Base-by-base conservation (phyloP, 2,888 invertebrate species). In the Tolmerus cingulatus region DNA sequence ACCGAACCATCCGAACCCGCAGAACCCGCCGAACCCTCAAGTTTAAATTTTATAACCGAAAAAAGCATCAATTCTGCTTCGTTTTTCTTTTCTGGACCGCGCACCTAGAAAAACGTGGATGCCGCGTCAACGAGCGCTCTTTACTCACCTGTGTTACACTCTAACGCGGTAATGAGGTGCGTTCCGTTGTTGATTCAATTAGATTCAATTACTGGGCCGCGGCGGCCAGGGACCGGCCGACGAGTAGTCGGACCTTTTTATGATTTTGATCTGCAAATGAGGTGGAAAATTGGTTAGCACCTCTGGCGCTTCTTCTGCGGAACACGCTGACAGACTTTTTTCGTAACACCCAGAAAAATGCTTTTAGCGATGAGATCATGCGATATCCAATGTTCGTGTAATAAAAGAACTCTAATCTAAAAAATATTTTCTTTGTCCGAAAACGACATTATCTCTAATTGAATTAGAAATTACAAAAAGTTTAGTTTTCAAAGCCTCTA, bases 81-180 rank as follows among this genome's bases (percentile, higher is more conserved):
- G 2, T 81, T 66, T 74, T 74, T 34, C 74, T 34, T 3, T 46
- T 9, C 19, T 9, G 16, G 43, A 9, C 66, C 66, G 66, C 66
- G 66, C 27, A 74, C 9, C 27, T 85, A 74, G 74, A 74, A 85
- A 74, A 46, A 46, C 74, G 23, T 14, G 82, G 82, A 9, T 46
- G 46, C 27, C 19, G 82, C 55, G 82, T 27, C 74, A 34, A 55
- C 74, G 85, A 74, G 82, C 51, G 82, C 43, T 74, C 51, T 85
- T 85, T 85, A 74, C 43, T 74, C 85, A 74, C 85, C 85, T 85
- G 85, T 85, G 85, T 85, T 85, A 85, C 85, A 85, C 85, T 85
- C 85, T 85, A 85, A 85, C 46, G 85, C 74, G 85, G 85, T 85
- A 85, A 85, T 85, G 85, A 85, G 85, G 85, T 85, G 85, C 74